These are phyloP conservation scores for Ataeniobius toweri DNA, from an alignment of 2,797 vertebrate genomes.

Conservation along the genomic window DNA sequence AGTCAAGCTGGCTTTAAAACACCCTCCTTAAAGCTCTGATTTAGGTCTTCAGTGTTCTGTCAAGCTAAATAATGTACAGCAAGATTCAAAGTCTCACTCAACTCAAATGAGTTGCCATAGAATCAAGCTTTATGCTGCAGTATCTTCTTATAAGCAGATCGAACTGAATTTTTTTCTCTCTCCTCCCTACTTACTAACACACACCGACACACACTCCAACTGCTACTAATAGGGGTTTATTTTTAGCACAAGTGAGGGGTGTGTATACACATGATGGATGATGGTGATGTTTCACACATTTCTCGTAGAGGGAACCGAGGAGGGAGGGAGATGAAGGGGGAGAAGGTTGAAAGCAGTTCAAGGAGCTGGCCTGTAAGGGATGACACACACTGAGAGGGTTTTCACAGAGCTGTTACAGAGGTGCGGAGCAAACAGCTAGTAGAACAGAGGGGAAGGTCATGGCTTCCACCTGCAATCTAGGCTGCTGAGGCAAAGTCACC, in stretches of 20 bases:
- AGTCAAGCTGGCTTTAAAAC: neutral
- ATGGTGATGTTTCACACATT: slow-evolving; percentile 73
- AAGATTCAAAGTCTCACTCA: neutral
- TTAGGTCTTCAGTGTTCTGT: neutral
- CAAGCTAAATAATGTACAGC: neutral
- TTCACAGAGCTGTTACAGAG: slow-evolving; percentile 12
- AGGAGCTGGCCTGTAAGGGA: slow-evolving; percentile 23
- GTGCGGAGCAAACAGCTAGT: neutral
- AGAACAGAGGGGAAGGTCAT: slow-evolving; percentile 13
- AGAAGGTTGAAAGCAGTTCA: slow-evolving; percentile 32
- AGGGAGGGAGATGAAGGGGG: slow-evolving; percentile 25
- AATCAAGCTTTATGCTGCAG: slow-evolving; percentile 1
- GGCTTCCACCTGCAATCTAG: slow-evolving; percentile 36
- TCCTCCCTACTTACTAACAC: slow-evolving; percentile 35
- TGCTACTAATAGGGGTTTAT: slow-evolving; percentile 80
- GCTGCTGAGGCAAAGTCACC: slow-evolving; percentile 25
- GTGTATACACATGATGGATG: slow-evolving; percentile 80
- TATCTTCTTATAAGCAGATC: slow-evolving; percentile 15
- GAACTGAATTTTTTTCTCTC: slow-evolving; percentile 22
- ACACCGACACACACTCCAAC: slow-evolving; percentile 51
- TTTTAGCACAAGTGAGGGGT: slow-evolving; percentile 76
- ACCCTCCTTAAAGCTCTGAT: neutral
- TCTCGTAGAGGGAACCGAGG: slow-evolving; percentile 21
- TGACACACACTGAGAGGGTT: slow-evolving; percentile 26
- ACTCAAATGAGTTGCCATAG: neutral